Conservation (phyloP, 2,888 invertebrate species). For the Parnassius apollo region DNA sequence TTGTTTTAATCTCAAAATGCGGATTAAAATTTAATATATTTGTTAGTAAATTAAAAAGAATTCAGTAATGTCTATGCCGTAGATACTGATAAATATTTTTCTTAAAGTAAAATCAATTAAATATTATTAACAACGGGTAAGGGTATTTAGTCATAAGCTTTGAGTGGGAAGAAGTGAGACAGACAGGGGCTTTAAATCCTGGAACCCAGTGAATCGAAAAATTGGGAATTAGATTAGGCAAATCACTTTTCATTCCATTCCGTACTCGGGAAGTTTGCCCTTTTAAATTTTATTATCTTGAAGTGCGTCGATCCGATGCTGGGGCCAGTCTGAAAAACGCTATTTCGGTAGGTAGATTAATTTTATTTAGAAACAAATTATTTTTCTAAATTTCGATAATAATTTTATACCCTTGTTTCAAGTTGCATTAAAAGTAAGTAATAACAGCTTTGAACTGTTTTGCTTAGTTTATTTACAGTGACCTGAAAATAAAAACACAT, state of each 20-base stretch:
- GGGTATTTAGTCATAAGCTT: conserved; percentile 8
- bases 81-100: conserved; percentile 1
- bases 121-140: conserved; percentile 5
- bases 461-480: too few relatives aligned
- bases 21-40: too few relatives aligned
- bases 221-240: conserved; percentile 80
- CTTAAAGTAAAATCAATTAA: background rate
- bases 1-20: too few relatives aligned
- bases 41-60: too few relatives aligned
- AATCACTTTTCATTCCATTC: conserved; percentile 78
- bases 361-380: conserved; percentile 27
- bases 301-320: conserved; percentile 36
- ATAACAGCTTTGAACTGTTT: too few relatives aligned
- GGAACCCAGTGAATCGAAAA: conserved; percentile 68
- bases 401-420: too few relatives aligned
- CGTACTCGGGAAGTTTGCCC: conserved; percentile 71
- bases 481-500: too few relatives aligned
- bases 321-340: conserved; percentile 38
- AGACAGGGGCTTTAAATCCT: conserved; percentile 50
- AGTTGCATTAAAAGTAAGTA: too few relatives aligned
- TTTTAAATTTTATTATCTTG: conserved; percentile 78
- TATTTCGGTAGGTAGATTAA: conserved; percentile 33
- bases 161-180: conserved; percentile 39
- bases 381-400: too few relatives aligned
- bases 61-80: too few relatives aligned